These are phyloP conservation scores for Megaustenia siamemsis DNA, from an alignment of 2,888 invertebrate species.

Conservation along the genomic window DNA sequence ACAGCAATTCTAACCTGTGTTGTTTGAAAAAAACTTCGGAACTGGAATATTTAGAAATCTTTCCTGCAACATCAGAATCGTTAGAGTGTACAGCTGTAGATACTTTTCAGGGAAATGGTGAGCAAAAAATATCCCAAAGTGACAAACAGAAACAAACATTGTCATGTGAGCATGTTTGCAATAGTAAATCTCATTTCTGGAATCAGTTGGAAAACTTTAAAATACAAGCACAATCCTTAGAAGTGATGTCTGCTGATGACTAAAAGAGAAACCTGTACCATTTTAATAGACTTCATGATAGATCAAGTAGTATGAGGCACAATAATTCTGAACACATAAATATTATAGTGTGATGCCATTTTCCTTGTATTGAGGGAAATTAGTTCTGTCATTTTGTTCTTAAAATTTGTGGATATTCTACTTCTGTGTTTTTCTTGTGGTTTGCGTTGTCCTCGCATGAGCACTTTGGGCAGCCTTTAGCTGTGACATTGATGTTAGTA, in stretches of 20 bases:
- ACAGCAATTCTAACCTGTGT: neutral
- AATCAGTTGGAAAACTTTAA: slow-evolving; percentile 43
- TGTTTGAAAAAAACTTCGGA: neutral
- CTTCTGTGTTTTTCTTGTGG: no score
- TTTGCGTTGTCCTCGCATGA: no score
- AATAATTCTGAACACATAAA: no score
- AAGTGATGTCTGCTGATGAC: neutral
- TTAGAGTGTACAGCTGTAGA: neutral
- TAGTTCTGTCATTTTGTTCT: no score
- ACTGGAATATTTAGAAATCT: neutral
- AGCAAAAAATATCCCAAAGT: neutral
- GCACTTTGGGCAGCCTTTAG: no score
- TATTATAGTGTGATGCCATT: no score
- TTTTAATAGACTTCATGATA: no score
- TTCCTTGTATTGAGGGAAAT: no score
- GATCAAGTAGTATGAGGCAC: no score
- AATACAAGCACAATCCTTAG: slow-evolving; percentile 28
- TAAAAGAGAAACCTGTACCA: no score
- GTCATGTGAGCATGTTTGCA: slow-evolving; percentile 41
- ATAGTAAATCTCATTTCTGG: slow-evolving; percentile 43
- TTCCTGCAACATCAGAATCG: neutral
- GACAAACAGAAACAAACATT: neutral
- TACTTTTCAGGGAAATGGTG: neutral
- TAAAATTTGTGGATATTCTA: no score
- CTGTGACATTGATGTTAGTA: no score